These are phyloP conservation scores for Zaprionus taronus DNA, from an alignment of 1,140 invertebrate genomes.

Conservation along the genomic window DNA sequence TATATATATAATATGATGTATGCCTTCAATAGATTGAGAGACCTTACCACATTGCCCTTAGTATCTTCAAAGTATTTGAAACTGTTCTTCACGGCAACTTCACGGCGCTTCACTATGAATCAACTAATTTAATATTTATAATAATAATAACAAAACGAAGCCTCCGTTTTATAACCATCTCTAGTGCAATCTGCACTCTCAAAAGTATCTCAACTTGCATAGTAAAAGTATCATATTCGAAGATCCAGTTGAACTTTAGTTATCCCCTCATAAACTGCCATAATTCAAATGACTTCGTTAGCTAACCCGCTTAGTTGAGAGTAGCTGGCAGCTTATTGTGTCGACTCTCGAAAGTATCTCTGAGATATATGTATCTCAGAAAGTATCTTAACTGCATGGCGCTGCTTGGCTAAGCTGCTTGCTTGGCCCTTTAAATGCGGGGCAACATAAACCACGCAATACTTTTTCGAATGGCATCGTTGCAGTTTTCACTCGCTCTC, in stretches of 20 bases:
- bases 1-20: no score
- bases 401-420: background rate
- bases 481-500: background rate
- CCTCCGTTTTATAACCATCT: background rate
- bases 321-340: background rate
- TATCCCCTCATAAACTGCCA: background rate
- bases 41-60: no score
- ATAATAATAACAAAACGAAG: no score
- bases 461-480: slow-evolving; percentile 18
- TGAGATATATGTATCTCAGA: background rate
- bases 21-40: no score
- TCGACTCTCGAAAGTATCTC: background rate
- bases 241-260: background rate
- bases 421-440: background rate
- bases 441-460: slow-evolving; percentile 1
- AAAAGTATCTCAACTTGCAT: no score
- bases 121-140: no score
- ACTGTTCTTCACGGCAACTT: background rate
- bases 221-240: background rate
- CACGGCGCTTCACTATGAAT: no score
- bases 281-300: background rate
- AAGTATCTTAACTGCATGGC: slow-evolving; percentile 5
- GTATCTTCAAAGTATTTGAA: background rate
- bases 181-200: background rate
- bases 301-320: background rate